Base-by-base conservation (phyloP, 2,113 vertebrate species). In the Perca flavescens region DNA sequence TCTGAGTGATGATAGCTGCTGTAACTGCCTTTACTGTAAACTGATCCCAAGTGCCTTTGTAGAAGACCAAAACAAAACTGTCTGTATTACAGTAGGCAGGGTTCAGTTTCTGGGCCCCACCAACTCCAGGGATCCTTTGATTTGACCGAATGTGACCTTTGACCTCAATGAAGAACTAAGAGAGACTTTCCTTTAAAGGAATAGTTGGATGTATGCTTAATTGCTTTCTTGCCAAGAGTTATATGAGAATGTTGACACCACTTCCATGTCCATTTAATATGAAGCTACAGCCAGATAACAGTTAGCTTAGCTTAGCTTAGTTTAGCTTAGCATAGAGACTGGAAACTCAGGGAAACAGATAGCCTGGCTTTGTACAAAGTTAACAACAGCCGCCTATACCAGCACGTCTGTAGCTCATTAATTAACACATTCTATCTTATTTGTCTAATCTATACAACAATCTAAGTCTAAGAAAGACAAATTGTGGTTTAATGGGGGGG, bases 1-100 rank as follows among this genome's bases (percentile, higher is more conserved):
- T 2, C 15, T n/a, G 31, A 12, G 1, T 19, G 15, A 28, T 54
- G 1, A n/a, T 12, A 25, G 8, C 21, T 53, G 1, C 34, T 66
- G 58, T 21, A 53, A 46, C 3, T 49, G 47, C 58, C 54, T 63
- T 58, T 12, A 34, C 65, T 67, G 63, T 73, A 58, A 71, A 62
- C 40, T 54, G 49, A 50, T 16, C 47, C 11, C 68, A 34, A 6
- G 50, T 62, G 61, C 68, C 28, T 64, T 57, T 36, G 46, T 28
- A 50, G 36, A 63, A n/a, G 60, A 66, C 28, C 31, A 68, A 74
- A 82, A 82, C 62, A 77, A 49, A 47, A 1, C 71, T n/a, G 53
- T 58, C 19, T 14, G 28, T 14, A 10, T 74, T 13, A 22, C 3
- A 16, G 57, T 12, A n/a, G 31, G 8, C 17, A 34, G 49, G 53